phyloP scores from a whole-genome alignment of 2,797 vertebrate species.

The Pseudocheirus occidentalis region DNA sequence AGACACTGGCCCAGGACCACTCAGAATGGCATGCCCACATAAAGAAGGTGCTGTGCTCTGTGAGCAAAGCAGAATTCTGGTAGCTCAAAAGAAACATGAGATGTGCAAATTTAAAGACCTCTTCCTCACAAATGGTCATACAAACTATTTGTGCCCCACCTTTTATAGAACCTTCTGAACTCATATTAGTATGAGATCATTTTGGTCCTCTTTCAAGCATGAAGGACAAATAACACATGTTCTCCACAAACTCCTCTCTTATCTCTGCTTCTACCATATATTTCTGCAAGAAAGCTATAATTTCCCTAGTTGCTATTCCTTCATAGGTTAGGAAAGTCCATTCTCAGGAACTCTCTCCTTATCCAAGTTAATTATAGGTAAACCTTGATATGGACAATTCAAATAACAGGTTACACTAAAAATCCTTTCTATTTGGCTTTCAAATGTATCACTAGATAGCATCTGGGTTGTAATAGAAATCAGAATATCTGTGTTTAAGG shows the following conservation, averaged over 20 bases:
- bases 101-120: too few species aligned
- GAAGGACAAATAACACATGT: background rate
- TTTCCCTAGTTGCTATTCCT: background rate
- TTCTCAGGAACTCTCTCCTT: background rate
- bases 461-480: background rate
- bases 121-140: too few species aligned
- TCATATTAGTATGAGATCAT: too few species aligned
- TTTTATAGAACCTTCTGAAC: too few species aligned
- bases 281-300: background rate
- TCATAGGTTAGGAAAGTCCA: background rate
- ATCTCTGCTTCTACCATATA: background rate
- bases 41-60: too few species aligned
- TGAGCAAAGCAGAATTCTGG: too few species aligned
- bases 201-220: too few species aligned
- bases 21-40: too few species aligned
- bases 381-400: background rate
- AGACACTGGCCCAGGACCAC: too few species aligned
- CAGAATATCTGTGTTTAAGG: background rate
- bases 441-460: background rate
- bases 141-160: too few species aligned
- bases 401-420: background rate
- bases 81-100: too few species aligned
- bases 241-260: background rate
- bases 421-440: background rate
- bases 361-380: background rate